Percentiles rank a stretch among this genome's conserved stretches.
Evolutionary conservation across 2,113 vertebrate genomes (phyloP).

Genomic region (Nycticorax nycticorax): DNA sequence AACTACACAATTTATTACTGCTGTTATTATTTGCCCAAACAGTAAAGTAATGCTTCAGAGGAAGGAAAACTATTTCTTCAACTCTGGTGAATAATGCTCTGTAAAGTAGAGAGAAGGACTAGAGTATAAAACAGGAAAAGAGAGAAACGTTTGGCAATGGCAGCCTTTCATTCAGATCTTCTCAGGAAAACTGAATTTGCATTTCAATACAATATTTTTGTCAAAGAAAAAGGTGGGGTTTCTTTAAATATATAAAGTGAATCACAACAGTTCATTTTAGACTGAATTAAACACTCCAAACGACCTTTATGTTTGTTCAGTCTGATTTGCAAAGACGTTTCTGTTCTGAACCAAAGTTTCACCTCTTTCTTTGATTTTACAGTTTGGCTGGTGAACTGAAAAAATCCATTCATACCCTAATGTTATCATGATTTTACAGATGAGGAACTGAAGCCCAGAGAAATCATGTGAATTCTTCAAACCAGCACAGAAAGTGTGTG

Average conservation of each 20-base stretch:
- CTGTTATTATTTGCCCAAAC: neutral
- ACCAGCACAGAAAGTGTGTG: neutral
- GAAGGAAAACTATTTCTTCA: neutral
- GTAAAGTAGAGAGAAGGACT: neutral
- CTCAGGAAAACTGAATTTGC: neutral
- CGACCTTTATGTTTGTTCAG: neutral
- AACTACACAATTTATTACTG: neutral
- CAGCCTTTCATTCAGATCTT: neutral
- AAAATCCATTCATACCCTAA: neutral
- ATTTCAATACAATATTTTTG: neutral
- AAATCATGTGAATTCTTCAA: neutral
- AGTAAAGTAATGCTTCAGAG: neutral
- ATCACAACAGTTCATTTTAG: neutral
- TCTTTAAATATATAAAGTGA: neutral
- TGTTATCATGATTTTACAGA: slow-evolving; percentile 9
- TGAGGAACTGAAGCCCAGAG: neutral
- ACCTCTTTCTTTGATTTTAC: slow-evolving; percentile 1
- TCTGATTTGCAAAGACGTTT: neutral
- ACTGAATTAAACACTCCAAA: neutral
- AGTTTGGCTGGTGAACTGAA: neutral
- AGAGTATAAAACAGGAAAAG: neutral
- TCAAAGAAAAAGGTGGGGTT: neutral
- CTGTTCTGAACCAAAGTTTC: neutral
- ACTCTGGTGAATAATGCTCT: neutral
- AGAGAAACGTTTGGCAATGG: neutral